These are phyloP conservation scores for Phyto melanocephala DNA, from an alignment of 2,888 invertebrate species.

Conservation along the genomic window DNA sequence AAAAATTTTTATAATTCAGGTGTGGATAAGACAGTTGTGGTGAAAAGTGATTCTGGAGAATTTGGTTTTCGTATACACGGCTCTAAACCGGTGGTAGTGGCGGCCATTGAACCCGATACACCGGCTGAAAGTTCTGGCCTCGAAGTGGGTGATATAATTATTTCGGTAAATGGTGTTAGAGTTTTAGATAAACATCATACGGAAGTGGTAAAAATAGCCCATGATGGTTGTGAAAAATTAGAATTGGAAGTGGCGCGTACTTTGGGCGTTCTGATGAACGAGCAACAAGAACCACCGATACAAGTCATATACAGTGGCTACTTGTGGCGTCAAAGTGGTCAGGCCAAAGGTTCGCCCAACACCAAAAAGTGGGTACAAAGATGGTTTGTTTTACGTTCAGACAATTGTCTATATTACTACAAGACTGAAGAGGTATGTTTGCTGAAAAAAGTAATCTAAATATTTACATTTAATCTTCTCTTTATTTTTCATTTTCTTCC, in stretches of 20 bases:
- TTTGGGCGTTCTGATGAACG: slow-evolving; percentile 87
- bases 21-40: slow-evolving; percentile 91
- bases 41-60: slow-evolving; percentile 90
- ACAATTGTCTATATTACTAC: slow-evolving; percentile 96
- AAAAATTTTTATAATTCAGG: slow-evolving; percentile 80
- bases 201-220: slow-evolving; percentile 94
- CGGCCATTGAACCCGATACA: slow-evolving; percentile 95
- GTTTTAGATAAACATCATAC: slow-evolving; percentile 96
- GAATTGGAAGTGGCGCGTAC: slow-evolving; percentile 94
- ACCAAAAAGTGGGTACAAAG: slow-evolving; percentile 88
- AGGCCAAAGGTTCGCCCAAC: slow-evolving; percentile 80
- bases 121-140: slow-evolving; percentile 95
- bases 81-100: slow-evolving; percentile 96
- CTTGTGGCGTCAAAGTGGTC: slow-evolving; percentile 86
- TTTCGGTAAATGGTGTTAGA: slow-evolving; percentile 93
- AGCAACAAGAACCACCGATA: slow-evolving; percentile 82
- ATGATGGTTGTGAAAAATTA: slow-evolving; percentile 91
- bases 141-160: slow-evolving; percentile 95
- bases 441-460: background rate
- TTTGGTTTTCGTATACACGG: slow-evolving; percentile 98
- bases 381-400: slow-evolving; percentile 94
- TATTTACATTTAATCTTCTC: background rate
- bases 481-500: background rate
- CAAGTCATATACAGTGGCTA: slow-evolving; percentile 86
- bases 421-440: slow-evolving; percentile 91